phyloP scores from a whole-genome alignment of 2,113 vertebrate genomes.

The Nycticorax nycticorax region DNA sequence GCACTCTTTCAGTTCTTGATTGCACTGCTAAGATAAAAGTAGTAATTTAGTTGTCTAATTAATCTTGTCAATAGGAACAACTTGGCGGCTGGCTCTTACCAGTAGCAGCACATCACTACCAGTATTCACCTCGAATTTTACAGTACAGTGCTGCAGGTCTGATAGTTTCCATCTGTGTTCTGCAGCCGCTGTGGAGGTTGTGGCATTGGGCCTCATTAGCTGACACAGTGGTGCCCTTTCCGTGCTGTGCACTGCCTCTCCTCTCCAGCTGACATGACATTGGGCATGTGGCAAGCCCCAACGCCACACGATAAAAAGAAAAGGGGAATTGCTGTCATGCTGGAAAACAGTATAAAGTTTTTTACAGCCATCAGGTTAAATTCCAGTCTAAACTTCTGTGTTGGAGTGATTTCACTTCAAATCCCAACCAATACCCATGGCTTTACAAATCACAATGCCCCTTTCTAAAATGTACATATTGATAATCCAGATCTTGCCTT shows the following conservation, averaged over 20 bases:
- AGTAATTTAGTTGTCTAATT: neutral
- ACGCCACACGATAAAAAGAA: neutral
- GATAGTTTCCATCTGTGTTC: neutral
- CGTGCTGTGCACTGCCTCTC: neutral
- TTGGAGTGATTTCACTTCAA: neutral
- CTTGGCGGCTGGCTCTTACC: neutral
- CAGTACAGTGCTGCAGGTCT: neutral
- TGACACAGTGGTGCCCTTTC: neutral
- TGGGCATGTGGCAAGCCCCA: neutral
- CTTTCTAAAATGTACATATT: neutral
- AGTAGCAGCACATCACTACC: neutral
- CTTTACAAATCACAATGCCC: neutral
- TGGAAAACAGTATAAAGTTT: neutral
- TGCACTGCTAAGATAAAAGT: neutral
- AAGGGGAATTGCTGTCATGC: neutral
- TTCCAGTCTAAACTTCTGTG: neutral
- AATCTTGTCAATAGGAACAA: neutral
- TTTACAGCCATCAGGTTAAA: neutral
- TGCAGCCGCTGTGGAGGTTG: neutral
- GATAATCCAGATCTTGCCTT: neutral
- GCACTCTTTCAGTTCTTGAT: neutral
- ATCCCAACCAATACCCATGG: neutral
- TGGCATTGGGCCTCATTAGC: neutral
- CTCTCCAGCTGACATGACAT: accelerated
- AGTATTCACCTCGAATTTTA: neutral